These are phyloP conservation scores for Gallirallus australis DNA, from an alignment of 2,797 vertebrate genomes.

Conservation along the genomic window DNA sequence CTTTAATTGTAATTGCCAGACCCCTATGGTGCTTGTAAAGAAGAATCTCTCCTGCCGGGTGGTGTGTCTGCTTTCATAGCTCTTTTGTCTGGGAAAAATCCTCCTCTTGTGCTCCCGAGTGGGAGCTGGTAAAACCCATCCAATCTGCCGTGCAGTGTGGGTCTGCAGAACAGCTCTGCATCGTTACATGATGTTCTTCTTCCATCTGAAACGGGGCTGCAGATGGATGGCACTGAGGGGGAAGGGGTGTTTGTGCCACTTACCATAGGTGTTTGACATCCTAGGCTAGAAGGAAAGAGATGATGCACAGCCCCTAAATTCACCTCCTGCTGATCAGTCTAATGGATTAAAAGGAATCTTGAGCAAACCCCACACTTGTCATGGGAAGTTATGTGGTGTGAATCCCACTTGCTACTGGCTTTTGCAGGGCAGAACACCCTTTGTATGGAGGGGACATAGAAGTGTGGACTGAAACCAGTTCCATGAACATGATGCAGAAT, in stretches of 20 bases:
- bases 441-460: background rate
- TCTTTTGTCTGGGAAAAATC: background rate
- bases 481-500: background rate
- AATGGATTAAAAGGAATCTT: background rate
- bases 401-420: background rate
- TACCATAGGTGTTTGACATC: background rate
- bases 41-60: fast-evolving
- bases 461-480: background rate
- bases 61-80: background rate
- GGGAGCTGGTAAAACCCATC: background rate
- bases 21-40: fast-evolving
- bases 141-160: background rate
- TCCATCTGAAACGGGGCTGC: background rate
- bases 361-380: background rate
- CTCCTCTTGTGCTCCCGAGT: background rate
- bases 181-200: background rate
- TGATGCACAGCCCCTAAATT: background rate
- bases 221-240: background rate
- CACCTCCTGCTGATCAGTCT: background rate
- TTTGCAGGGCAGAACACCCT: background rate
- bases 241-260: background rate
- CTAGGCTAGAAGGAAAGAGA: background rate
- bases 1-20: background rate
- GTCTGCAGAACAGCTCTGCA: background rate
- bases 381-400: background rate